Conservation (phyloP, 1,140 invertebrate species). For the Pseudomyrmex cubaensis region DNA sequence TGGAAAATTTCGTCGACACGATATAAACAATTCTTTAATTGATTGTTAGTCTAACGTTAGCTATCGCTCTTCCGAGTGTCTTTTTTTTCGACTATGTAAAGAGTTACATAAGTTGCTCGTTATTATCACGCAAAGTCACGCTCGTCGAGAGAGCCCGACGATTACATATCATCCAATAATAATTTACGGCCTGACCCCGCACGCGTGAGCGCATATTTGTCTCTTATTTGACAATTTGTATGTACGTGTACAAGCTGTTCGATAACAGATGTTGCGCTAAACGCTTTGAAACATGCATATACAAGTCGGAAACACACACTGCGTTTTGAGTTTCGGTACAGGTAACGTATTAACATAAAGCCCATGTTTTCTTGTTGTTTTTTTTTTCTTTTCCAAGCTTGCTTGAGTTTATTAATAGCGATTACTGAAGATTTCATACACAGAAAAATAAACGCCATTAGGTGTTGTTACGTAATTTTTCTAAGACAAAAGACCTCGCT, state of each 20-base stretch:
- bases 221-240: slow-evolving; percentile 29
- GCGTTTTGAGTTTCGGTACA: slow-evolving; percentile 1
- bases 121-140: background rate
- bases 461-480: slow-evolving; percentile 6
- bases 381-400: slow-evolving; percentile 26
- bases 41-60: background rate
- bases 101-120: background rate
- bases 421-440: slow-evolving; percentile 39
- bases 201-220: background rate
- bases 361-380: slow-evolving; percentile 12
- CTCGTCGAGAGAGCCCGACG: background rate
- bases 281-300: slow-evolving; percentile 18
- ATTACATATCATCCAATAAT: background rate
- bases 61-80: background rate
- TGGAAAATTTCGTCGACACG: background rate
- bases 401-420: slow-evolving; percentile 63
- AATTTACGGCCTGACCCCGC: background rate
- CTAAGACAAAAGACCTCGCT: slow-evolving; percentile 29
- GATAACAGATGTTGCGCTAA: too few species aligned
- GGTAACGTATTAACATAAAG: slow-evolving; percentile 57
- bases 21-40: background rate
- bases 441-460: slow-evolving; percentile 47
- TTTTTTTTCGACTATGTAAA: background rate
- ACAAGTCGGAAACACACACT: background rate
- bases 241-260: background rate